Evolutionary conservation across 2,797 vertebrate species (phyloP), one percentile per base, ranked within the genome.

Genomic region (Percopsis omiscomaycus): DNA sequence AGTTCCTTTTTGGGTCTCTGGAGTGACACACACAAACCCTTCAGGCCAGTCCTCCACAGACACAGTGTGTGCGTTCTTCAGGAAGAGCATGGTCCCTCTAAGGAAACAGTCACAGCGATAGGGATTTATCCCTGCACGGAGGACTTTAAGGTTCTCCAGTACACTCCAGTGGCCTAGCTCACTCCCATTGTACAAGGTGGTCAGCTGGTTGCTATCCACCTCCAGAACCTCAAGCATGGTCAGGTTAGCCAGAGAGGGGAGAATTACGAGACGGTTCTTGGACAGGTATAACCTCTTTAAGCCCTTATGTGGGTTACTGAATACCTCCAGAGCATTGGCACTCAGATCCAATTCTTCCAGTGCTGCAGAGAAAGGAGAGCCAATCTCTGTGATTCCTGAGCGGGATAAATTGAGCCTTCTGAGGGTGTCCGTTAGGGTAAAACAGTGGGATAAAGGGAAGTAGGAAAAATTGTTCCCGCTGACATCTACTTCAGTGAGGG

Each of bases 331-430:
- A 57, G 16, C 49, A 48, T 63, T 51, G 47, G 15, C 45, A 55
- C 60, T 65, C 3, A 56, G 45, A 50, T 68, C 57, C 54, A 73
- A 48, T 30, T 65, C 67, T 56, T 65, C 57, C 16, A 73, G 58
- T 37, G 62, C 63, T 15, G 27, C 9, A 46, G 28, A 48, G 15
- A 60, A 4, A 2, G 16, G 13, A 1, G 13, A 58, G 9, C 61
- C 16, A 50, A 61, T 37, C 32, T 59, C 32, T 8, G 57, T 70
- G 57, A 75, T 58, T 49, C 32, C 32, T 2, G 63, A 69, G 45
- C 47, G 10, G 52, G 66, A 69, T 5, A 79, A 53, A 29, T 55
- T 62, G 42, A 79, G 69, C 66, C 16, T 44, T 45, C 16, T 42
- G 59, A 69, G 44, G 3, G 1, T 8, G 27, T 4, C 13, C 55